Percentiles rank a stretch among this genome's conserved stretches.
Evolutionary conservation across 2,797 vertebrate genomes (phyloP).

Genomic region (Poecilia wingei): DNA sequence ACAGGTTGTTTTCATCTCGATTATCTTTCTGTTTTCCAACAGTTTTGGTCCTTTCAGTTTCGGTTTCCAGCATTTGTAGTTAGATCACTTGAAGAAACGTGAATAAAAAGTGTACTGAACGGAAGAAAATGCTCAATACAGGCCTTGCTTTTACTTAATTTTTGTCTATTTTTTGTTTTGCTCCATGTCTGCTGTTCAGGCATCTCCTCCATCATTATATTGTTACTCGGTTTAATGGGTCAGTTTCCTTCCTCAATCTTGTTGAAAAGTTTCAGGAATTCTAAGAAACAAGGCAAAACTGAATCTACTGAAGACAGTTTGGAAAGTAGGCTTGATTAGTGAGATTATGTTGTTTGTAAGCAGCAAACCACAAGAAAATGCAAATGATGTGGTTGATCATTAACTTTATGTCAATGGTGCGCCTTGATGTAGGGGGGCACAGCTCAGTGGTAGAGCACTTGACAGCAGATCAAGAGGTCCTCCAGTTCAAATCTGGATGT

Average conservation of each 20-base stretch:
- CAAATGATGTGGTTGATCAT: neutral
- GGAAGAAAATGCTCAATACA: neutral
- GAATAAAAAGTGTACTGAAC: neutral
- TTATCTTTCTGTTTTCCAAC: neutral
- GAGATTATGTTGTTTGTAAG: neutral
- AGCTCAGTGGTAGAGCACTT: conserved; percentile 76
- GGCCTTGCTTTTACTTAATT: neutral
- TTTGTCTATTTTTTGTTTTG: neutral
- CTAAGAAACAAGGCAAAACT: neutral
- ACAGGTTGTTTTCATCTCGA: neutral
- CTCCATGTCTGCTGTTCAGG: neutral
- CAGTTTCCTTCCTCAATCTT: neutral
- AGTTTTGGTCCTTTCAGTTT: neutral
- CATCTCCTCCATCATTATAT: neutral
- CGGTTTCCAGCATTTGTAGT: neutral
- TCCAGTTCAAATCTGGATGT: conserved; percentile 67
- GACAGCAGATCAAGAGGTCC: conserved; percentile 74
- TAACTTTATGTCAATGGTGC: neutral
- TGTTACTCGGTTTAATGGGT: neutral
- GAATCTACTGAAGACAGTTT: neutral
- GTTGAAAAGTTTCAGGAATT: neutral
- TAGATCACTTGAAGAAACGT: neutral
- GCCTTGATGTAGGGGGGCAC: conserved; percentile 42
- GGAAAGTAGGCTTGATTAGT: neutral
- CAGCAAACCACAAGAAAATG: neutral